Percentiles rank a stretch among this genome's conserved stretches.
phyloP scores from a whole-genome alignment of 2,113 vertebrate species.

The Beaufortia kweichowensis region DNA sequence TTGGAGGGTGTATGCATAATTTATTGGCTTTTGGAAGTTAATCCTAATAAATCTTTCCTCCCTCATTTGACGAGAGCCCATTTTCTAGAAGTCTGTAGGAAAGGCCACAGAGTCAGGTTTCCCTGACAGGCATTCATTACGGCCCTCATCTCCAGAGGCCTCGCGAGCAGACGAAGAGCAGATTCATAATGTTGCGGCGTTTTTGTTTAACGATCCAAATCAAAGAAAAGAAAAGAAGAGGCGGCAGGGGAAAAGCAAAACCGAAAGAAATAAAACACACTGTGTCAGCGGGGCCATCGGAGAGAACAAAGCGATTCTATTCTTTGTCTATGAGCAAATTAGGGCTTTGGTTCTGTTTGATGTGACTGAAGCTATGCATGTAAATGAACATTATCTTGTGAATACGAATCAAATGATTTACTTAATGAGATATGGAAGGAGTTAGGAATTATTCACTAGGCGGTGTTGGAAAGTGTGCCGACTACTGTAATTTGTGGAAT shows the following conservation, averaged over 20 bases:
- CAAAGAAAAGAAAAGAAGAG: conserved; percentile 38
- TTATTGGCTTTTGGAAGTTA: conserved; percentile 71
- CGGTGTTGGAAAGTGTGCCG: conserved; percentile 22
- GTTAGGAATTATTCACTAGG: conserved; percentile 45
- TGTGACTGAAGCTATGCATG: conserved; percentile 53
- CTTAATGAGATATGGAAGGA: conserved; percentile 60
- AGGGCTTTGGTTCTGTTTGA: conserved; percentile 54
- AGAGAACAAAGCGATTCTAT: conserved; percentile 52
- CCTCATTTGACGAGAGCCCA: conserved; percentile 61
- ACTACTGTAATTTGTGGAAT: conserved; percentile 47
- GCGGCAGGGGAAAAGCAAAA: not conserved
- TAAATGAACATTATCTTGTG: conserved; percentile 59
- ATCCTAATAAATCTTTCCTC: conserved; percentile 75
- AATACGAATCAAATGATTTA: conserved; percentile 61
- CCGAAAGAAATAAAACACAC: conserved; percentile 31
- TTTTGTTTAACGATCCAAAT: conserved; percentile 60
- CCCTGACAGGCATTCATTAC: conserved; percentile 62
- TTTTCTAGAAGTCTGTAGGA: conserved; percentile 56
- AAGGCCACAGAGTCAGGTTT: conserved; percentile 53
- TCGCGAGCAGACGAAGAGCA: conserved; percentile 41
- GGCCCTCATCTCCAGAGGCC: conserved; percentile 47
- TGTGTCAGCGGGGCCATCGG: conserved; percentile 53
- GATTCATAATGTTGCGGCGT: conserved; percentile 51
- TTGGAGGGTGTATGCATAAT: conserved; percentile 73
- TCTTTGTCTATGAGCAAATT: conserved; percentile 59